Conservation (phyloP, 2,113 vertebrate species). For the Chaetodon auriga region DNA sequence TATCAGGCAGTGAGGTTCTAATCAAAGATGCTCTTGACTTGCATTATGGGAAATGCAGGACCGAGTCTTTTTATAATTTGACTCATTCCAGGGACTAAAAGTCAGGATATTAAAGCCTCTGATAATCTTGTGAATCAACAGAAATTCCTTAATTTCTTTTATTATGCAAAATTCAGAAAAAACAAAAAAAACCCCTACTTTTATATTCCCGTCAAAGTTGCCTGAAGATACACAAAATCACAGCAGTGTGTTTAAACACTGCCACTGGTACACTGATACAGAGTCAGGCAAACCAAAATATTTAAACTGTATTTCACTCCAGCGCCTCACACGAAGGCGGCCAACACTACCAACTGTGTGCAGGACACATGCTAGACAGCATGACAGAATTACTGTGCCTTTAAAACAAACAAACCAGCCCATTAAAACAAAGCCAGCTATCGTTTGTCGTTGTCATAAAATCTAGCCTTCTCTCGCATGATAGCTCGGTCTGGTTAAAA, state of each 20-base stretch:
- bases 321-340: constrained; percentile 1
- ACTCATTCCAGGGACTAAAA: background rate
- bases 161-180: background rate
- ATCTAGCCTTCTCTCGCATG: constrained; percentile 40
- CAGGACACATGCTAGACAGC: constrained; percentile 34
- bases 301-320: constrained; percentile 19
- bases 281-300: constrained; percentile 9
- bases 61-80: background rate
- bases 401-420: constrained; percentile 73
- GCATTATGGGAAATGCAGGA: background rate
- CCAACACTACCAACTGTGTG: constrained; percentile 24
- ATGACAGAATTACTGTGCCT: constrained; percentile 51
- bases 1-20: background rate
- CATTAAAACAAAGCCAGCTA: constrained; percentile 66
- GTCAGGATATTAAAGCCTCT: background rate
- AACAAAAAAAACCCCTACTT: background rate
- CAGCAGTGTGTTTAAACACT: background rate
- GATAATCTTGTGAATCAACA: background rate
- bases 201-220: background rate
- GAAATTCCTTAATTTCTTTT: background rate
- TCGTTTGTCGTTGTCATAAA: constrained; percentile 68
- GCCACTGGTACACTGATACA: background rate
- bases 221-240: background rate
- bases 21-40: background rate
- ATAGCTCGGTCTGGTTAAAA: constrained; percentile 67